Conservation (phyloP, 2,797 vertebrate species). For the Halcyon smyrnensis region DNA sequence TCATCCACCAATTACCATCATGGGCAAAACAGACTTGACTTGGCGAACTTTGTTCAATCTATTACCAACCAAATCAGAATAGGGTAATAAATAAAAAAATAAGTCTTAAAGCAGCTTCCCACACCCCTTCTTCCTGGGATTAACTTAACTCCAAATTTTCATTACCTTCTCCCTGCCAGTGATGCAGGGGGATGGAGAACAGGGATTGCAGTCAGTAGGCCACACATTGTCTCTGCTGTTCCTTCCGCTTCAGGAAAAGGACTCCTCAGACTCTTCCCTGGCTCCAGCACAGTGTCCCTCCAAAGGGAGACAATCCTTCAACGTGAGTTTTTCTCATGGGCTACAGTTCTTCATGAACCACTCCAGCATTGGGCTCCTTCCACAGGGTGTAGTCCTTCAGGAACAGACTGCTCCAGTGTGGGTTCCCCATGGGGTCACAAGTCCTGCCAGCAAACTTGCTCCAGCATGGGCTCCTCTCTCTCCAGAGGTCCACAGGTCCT, state of each 20-base stretch:
- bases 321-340: not conserved
- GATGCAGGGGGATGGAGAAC: not conserved
- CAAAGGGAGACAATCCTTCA: not conserved
- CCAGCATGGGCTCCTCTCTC: not conserved
- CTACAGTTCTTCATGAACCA: not conserved
- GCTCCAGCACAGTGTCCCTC: not conserved
- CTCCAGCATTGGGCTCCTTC: no score
- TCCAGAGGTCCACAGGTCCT: not conserved
- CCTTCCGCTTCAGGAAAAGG: not conserved
- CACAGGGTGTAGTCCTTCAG: no score
- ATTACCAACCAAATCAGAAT: no score
- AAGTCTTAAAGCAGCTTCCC: not conserved
- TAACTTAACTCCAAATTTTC: not conserved
- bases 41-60: no score
- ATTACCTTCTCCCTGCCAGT: no score
- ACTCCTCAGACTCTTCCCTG: not conserved
- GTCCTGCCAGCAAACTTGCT: not conserved
- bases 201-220: not conserved
- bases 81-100: not conserved
- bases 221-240: not conserved
- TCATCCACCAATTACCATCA: no score
- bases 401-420: no score
- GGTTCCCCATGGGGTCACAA: not conserved
- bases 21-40: no score
- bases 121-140: not conserved